Evolutionary conservation across 2,797 vertebrate species (phyloP).

Genomic region (Crenichthys baileyi): DNA sequence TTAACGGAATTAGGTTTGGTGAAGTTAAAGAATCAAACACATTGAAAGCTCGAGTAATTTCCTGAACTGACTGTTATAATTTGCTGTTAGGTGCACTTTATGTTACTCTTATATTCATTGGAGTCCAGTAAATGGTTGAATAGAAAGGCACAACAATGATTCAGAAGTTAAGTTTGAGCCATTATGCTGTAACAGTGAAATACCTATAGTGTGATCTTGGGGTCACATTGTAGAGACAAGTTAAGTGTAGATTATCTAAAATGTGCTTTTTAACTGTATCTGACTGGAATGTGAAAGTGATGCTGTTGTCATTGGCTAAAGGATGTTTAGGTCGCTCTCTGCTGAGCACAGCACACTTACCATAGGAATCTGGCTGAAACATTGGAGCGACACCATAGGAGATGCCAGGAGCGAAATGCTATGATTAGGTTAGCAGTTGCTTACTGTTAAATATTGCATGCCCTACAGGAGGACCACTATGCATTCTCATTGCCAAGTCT

Average conservation of each 20-base stretch:
- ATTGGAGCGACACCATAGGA: slow-evolving; percentile 33
- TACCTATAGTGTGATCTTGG: background rate
- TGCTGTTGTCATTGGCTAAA: slow-evolving; percentile 40
- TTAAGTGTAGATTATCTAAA: slow-evolving; percentile 18
- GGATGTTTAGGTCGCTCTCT: slow-evolving; percentile 41
- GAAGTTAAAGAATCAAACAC: slow-evolving; percentile 2
- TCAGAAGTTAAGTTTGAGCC: slow-evolving; percentile 6
- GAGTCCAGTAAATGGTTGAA: background rate
- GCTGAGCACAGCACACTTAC: slow-evolving; percentile 55
- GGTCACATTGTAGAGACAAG: slow-evolving; percentile 20
- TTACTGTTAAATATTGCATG: slow-evolving; percentile 20
- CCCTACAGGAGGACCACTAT: slow-evolving; percentile 10
- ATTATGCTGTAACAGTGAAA: slow-evolving; percentile 4
- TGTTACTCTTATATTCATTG: slow-evolving; percentile 2
- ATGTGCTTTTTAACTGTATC: slow-evolving; percentile 34
- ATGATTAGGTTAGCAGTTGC: slow-evolving; percentile 40
- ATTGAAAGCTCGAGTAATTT: background rate
- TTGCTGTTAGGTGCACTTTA: slow-evolving; percentile 1
- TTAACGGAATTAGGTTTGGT: background rate
- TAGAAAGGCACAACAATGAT: background rate
- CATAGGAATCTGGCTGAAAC: slow-evolving; percentile 38
- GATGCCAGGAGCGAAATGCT: slow-evolving; percentile 40
- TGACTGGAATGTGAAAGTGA: slow-evolving; percentile 39
- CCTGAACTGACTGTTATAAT: background rate
- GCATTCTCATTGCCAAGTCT: slow-evolving; percentile 29